These are phyloP conservation scores for Conomelus anceps DNA, from an alignment of 2,888 invertebrate species.

Conservation along the genomic window DNA sequence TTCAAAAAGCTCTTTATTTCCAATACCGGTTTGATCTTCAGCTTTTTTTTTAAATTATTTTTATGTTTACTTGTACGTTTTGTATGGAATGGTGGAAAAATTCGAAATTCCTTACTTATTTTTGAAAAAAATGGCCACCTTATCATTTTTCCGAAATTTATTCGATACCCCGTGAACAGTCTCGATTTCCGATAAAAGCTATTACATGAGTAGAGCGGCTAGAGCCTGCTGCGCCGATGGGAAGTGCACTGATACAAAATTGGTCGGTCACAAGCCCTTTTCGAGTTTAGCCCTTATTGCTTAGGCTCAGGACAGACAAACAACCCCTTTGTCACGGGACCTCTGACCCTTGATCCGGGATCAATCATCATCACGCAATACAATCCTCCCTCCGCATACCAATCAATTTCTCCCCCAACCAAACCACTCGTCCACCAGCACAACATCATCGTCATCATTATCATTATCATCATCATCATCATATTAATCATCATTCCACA, in stretches of 20 bases:
- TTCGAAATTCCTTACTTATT: no score
- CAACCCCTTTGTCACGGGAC: constrained; percentile 5
- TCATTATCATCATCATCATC: background rate
- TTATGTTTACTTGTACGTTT: no score
- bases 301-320: constrained; percentile 2
- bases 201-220: no score
- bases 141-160: no score
- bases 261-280: background rate
- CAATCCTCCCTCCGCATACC: background rate
- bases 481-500: background rate
- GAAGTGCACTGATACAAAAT: background rate
- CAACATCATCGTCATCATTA: background rate
- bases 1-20: no score
- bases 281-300: constrained; percentile 7
- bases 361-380: constrained; percentile 10
- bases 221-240: no score
- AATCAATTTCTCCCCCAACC: background rate
- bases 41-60: no score
- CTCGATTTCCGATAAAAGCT: no score
- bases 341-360: constrained; percentile 5
- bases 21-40: no score
- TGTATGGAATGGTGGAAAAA: no score
- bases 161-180: no score
- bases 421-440: background rate
- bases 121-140: no score